A percentile compares a stretch with the other conserved stretches of the same genome.
Conservation (phyloP, 1,140 invertebrate species). For the Phymorhynchus buccinoides region DNA sequence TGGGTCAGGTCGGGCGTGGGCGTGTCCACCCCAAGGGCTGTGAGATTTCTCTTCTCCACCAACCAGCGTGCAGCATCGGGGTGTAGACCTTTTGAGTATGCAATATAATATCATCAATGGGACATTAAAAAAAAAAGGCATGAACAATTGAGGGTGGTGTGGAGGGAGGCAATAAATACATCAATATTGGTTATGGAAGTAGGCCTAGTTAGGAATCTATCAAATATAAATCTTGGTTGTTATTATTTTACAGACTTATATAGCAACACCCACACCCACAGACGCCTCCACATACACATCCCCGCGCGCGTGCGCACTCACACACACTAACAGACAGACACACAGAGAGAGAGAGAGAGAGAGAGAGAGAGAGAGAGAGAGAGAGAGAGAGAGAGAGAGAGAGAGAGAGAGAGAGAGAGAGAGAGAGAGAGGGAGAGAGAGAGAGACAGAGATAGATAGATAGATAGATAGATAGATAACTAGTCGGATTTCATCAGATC, state of each 20-base stretch:
- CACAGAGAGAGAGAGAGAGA: background rate
- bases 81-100: slow-evolving; percentile 53
- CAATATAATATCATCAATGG: no score
- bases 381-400: background rate
- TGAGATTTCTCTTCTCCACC: slow-evolving; percentile 49
- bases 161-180: no score
- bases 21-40: slow-evolving; percentile 54
- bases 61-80: slow-evolving; percentile 57
- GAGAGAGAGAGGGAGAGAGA: background rate
- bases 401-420: background rate
- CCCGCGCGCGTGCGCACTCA: background rate
- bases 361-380: background rate
- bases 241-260: no score
- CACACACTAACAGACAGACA: background rate
- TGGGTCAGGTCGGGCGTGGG: slow-evolving; percentile 48
- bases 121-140: no score
- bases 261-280: background rate
- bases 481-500: background rate
- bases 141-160: no score
- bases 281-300: background rate
- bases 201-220: no score
- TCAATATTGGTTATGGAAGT: no score
- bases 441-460: background rate
- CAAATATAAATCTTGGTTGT: no score
- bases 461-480: background rate